phyloP scores from a whole-genome alignment of 2,888 invertebrate genomes.

The Parascotia fuliginaria region DNA sequence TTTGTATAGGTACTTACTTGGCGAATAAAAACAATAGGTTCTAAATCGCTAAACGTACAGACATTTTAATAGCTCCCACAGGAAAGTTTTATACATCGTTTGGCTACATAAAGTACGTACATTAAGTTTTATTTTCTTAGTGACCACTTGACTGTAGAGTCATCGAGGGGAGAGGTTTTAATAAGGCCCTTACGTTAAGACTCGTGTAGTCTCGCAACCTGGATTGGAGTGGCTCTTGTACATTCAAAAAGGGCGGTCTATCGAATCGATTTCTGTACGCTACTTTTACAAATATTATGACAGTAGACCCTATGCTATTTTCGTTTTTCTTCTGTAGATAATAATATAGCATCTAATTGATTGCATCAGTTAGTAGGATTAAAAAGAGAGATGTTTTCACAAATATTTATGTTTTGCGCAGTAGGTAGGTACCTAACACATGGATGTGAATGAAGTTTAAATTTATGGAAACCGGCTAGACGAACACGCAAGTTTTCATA shows the following conservation, averaged over 20 bases:
- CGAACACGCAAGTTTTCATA: constrained; percentile 48
- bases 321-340: constrained; percentile 3
- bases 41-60: too few species aligned
- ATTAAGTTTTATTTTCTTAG: constrained; percentile 21
- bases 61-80: too few species aligned
- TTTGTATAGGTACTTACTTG: too few species aligned
- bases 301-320: background rate
- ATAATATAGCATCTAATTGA: constrained; percentile 6
- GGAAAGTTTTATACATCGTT: background rate
- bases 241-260: constrained; percentile 36
- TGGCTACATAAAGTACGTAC: background rate
- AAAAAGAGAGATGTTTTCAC: constrained; percentile 12
- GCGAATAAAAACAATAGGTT: too few species aligned
- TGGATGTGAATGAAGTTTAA: constrained; percentile 42
- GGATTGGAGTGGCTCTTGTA: constrained; percentile 45
- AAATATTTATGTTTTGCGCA: constrained; percentile 20
- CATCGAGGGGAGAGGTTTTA: constrained; percentile 44
- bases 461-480: constrained; percentile 35
- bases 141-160: constrained; percentile 26
- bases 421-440: background rate
- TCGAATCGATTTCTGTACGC: constrained; percentile 36
- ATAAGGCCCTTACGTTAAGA: constrained; percentile 46
- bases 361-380: constrained; percentile 14
- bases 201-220: constrained; percentile 41
- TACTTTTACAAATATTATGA: constrained; percentile 17